A percentile compares a stretch with the other conserved stretches of the same genome.
phyloP scores from a whole-genome alignment of 1,140 invertebrate species.

The Drosophila sp. region DNA sequence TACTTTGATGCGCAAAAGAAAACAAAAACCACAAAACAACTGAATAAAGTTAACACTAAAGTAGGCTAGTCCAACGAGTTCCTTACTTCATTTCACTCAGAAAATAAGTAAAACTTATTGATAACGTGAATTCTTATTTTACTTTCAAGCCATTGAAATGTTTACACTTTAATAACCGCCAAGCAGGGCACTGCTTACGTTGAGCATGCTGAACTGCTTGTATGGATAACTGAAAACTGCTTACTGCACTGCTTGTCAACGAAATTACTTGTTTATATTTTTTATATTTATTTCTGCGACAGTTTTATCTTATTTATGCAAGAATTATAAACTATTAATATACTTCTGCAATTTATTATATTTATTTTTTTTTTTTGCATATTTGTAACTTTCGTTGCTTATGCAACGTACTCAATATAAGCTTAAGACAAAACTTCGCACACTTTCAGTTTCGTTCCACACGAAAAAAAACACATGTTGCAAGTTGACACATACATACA shows the following conservation, averaged over 20 bases:
- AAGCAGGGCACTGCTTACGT: conserved; percentile 18
- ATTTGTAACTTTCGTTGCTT: neutral
- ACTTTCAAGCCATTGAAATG: neutral
- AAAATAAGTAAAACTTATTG: neutral
- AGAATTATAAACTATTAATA: neutral
- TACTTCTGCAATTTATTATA: neutral
- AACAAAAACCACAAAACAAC: conserved; percentile 39
- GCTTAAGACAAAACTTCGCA: neutral
- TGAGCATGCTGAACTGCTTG: neutral
- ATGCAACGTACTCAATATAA: neutral
- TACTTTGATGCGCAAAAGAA: conserved; percentile 52
- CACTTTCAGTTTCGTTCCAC: conserved; percentile 13
- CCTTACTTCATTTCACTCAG: neutral
- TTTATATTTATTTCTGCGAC: too few relatives aligned
- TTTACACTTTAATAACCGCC: neutral
- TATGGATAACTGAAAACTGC: neutral
- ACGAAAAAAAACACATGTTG: conserved; percentile 12
- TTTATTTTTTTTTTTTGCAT: neutral
- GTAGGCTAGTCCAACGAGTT: conserved; percentile 49
- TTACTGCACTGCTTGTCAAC: conserved; percentile 13
- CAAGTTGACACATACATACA: neutral
- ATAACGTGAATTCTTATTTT: neutral
- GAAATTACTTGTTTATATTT: neutral
- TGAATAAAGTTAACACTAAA: conserved; percentile 65
- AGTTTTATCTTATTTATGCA: neutral